Conservation (phyloP, 1,140 invertebrate species). For the Capitella teleta region DNA sequence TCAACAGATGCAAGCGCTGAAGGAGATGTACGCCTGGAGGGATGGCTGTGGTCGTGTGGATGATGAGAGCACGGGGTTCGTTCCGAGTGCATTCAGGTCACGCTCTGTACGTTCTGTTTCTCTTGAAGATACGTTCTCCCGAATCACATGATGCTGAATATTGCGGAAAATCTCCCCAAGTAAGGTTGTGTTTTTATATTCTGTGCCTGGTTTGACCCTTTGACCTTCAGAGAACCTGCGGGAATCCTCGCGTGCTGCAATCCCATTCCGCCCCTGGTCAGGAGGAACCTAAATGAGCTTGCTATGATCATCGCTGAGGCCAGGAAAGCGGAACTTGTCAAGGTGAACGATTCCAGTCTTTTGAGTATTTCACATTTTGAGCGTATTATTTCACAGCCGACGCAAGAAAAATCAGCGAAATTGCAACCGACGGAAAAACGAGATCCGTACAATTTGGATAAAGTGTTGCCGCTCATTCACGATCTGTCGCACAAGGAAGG, state of each 20-base stretch:
- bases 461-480: neutral
- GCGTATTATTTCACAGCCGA: neutral
- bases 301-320: constrained; percentile 57
- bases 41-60: constrained; percentile 70
- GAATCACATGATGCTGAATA: constrained; percentile 87
- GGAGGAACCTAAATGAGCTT: constrained; percentile 60
- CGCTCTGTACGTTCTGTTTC: constrained; percentile 11
- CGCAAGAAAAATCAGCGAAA: neutral
- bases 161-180: constrained; percentile 72
- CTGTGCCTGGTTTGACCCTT: neutral
- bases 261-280: constrained; percentile 77
- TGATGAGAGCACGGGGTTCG: constrained; percentile 76
- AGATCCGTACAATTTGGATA: neutral
- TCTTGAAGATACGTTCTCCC: constrained; percentile 72
- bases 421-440: neutral
- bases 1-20: constrained; percentile 67
- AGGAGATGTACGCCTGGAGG: constrained; percentile 76
- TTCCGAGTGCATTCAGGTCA: neutral
- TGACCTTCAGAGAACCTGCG: constrained; percentile 62
- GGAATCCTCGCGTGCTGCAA: constrained; percentile 88
- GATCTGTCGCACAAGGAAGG: neutral
- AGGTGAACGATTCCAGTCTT: no score
- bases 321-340: constrained; percentile 57
- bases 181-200: no score
- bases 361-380: no score